Base-by-base conservation (phyloP, 2,797 vertebrate species). In the Babyrousa celebensis region DNA sequence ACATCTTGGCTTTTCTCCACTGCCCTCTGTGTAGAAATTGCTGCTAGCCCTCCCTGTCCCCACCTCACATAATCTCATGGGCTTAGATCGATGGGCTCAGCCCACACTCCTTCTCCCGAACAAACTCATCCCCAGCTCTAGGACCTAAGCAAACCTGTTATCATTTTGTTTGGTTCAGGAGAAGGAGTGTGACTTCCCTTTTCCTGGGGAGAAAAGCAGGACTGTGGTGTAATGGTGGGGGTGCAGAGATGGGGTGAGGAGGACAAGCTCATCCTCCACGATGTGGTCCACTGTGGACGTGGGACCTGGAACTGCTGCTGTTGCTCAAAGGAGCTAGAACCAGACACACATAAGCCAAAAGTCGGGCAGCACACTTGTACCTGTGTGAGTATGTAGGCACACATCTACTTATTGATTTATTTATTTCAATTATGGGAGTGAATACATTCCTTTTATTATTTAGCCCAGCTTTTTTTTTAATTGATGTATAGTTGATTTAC, bases 151-250 rank as follows among this genome's bases (percentile, higher is more conserved):
- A 60, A 93, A 65, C 12, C 70, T 62, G 16, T 54, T 60, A 67
- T 43, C 5, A 36, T 84, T 60, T 21, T 27, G 16, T 78, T 54
- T 52, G 62, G 56, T 36, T 83, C 60, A 32, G 29, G 27, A n/a
- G 27, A 62, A 90, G 74, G 54, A 12, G 18, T 8, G 21, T 25
- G 56, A 54, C 12, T 48, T 56, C 2, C 18, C n/a, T 15, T 86
- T 94, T 29, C 29, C 62, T 72, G 56, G 65, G 84, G 65, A 40
- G 48, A 79, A 68, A 91, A n/a, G 36, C 21, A 36, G 36, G 60
- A 67, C 70, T 56, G 5, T 11, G 18, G 21, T n/a, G 23, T 78
- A 62, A 36, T 52, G 32, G 27, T 14, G 36, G n/a, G 18, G 36
- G 6, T 17, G 1, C 11, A 70, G 8, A 43, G 10, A 7, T 25